phyloP scores from a whole-genome alignment of 2,797 vertebrate genomes.

The Poeciliopsis paucimaculata region DNA sequence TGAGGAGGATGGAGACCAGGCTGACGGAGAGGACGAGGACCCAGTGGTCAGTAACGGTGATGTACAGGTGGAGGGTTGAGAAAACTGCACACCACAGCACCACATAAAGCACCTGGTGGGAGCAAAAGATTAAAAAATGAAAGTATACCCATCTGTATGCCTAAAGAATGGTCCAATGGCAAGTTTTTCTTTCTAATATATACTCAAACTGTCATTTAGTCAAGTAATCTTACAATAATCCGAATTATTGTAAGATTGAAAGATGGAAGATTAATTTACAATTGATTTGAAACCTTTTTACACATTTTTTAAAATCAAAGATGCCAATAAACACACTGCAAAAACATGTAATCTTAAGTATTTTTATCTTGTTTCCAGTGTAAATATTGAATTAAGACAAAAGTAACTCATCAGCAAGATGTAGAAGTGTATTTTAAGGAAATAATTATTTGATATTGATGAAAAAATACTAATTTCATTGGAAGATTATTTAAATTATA shows the following conservation, averaged over 20 bases:
- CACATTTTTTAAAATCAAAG: background rate
- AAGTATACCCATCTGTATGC: background rate
- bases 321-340: background rate
- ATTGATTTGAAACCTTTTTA: background rate
- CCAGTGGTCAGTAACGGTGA: constrained; percentile 73
- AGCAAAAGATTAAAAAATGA: background rate
- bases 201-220: background rate
- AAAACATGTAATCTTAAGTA: no score
- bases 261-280: background rate
- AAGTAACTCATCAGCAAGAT: no score
- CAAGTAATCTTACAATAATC: background rate
- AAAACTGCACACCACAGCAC: constrained; percentile 81
- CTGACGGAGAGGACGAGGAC: constrained; percentile 80
- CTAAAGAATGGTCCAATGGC: background rate
- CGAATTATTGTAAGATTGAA: background rate
- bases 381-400: no score
- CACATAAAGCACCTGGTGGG: constrained; percentile 77
- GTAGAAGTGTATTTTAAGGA: no score
- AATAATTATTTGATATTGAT: no score
- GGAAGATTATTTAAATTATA: no score
- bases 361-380: no score
- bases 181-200: background rate
- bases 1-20: constrained; percentile 77
- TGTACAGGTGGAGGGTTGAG: constrained; percentile 78
- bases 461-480: no score